Conservation (phyloP, 2,888 invertebrate genomes). For the Macaria liturata region DNA sequence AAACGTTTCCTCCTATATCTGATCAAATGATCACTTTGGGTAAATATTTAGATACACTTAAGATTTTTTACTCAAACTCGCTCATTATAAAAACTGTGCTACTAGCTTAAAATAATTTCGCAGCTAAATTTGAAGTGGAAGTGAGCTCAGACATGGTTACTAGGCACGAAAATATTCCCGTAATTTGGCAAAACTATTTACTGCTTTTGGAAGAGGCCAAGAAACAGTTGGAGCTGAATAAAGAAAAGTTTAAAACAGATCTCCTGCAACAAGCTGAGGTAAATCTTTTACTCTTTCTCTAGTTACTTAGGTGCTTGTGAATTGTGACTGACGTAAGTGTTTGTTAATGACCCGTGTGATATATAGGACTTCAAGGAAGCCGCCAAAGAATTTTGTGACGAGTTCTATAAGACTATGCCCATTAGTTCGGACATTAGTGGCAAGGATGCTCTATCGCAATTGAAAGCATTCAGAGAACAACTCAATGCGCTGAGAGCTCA, state of each 20-base stretch:
- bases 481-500: slow-evolving; percentile 83
- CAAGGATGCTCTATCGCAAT: slow-evolving; percentile 83
- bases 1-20: slow-evolving; percentile 88
- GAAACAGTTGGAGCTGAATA: slow-evolving; percentile 87
- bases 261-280: slow-evolving; percentile 88
- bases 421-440: slow-evolving; percentile 82
- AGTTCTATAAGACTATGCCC: slow-evolving; percentile 87
- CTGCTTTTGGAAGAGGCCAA: slow-evolving; percentile 87
- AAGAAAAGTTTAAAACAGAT: slow-evolving; percentile 88
- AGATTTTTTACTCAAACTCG: too few relatives aligned
- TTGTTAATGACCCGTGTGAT: neutral
- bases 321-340: too few relatives aligned
- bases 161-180: slow-evolving; percentile 83
- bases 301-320: neutral
- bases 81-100: too few relatives aligned
- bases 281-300: slow-evolving; percentile 10
- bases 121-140: slow-evolving; percentile 88
- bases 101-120: slow-evolving; percentile 12
- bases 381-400: slow-evolving; percentile 86
- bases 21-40: slow-evolving; percentile 89
- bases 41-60: slow-evolving; percentile 26
- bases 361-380: slow-evolving; percentile 85
- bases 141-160: slow-evolving; percentile 84
- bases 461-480: slow-evolving; percentile 79
- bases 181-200: slow-evolving; percentile 88